Percentiles rank a stretch among this genome's conserved stretches.
Evolutionary conservation across 2,888 invertebrate genomes (phyloP).

Genomic region (Eristalis arbustorum): DNA sequence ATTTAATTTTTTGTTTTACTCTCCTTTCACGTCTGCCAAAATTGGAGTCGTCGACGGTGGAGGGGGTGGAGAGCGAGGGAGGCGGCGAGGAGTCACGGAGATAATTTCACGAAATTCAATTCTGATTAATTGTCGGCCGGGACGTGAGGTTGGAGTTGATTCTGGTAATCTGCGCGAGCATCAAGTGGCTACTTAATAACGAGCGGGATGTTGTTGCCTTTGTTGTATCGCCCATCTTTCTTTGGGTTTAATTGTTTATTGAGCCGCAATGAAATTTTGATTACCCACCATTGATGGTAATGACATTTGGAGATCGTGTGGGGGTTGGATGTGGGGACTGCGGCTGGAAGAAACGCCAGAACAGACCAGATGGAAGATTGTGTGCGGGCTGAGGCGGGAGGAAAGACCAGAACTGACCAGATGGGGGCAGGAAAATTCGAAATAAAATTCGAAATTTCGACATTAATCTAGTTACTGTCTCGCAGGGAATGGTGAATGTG

Average conservation of each 20-base stretch:
- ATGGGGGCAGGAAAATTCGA: too few species aligned
- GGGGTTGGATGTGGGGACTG: too few species aligned
- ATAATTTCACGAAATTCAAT: conserved; percentile 34
- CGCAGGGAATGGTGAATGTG: too few species aligned
- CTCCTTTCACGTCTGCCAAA: conserved; percentile 22
- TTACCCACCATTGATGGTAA: not conserved
- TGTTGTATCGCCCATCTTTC: not conserved
- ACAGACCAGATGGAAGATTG: too few species aligned
- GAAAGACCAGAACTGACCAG: too few species aligned
- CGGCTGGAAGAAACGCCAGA: too few species aligned
- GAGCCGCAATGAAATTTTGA: conserved; percentile 1
- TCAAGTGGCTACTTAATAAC: conserved; percentile 34
- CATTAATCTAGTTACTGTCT: too few species aligned
- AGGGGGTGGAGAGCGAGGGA: not conserved
- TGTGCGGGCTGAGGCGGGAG: too few species aligned
- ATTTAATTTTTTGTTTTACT: conserved; percentile 46
- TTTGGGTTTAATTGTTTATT: not conserved
- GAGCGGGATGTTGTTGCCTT: not conserved
- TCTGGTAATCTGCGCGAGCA: conserved; percentile 21
- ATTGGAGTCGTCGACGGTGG: not conserved
- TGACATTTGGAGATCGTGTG: not conserved
- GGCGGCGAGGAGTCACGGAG: not conserved
- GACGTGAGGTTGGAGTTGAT: conserved; percentile 15
- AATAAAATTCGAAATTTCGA: too few species aligned
- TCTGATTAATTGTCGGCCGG: conserved; percentile 52